These are phyloP conservation scores for Eupeodes corollae DNA, from an alignment of 1,140 invertebrate genomes.

Conservation along the genomic window DNA sequence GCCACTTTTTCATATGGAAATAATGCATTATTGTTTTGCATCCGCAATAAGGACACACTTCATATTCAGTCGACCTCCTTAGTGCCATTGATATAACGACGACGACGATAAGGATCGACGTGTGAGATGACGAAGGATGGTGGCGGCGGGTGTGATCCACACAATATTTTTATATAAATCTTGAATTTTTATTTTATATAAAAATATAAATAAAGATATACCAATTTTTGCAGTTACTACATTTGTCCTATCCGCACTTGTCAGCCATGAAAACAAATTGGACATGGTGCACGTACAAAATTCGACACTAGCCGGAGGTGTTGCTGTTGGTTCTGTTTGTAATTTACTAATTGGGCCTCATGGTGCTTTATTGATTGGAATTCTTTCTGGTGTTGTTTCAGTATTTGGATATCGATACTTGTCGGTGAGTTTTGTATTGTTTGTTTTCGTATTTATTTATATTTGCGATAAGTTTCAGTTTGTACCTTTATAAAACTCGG, in stretches of 20 bases:
- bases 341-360: conserved; percentile 79
- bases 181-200: neutral
- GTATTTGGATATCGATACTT: conserved; percentile 76
- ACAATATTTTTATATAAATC: neutral
- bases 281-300: conserved; percentile 88
- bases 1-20: too few relatives aligned
- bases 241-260: conserved; percentile 69
- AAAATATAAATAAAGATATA: too few relatives aligned
- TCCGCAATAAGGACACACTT: too few relatives aligned
- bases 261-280: conserved; percentile 70
- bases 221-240: conserved; percentile 58
- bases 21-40: too few relatives aligned
- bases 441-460: too few relatives aligned
- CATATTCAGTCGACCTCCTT: too few relatives aligned
- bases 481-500: too few relatives aligned
- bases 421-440: conserved; percentile 49
- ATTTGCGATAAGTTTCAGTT: too few relatives aligned
- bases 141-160: neutral
- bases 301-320: conserved; percentile 72
- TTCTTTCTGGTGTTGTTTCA: conserved; percentile 67
- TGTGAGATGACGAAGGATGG: conserved; percentile 26
- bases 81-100: too few relatives aligned
- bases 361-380: conserved; percentile 75
- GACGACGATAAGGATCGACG: conserved; percentile 13
- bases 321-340: conserved; percentile 47